phyloP scores from a whole-genome alignment of 2,888 invertebrate genomes.

The Anthophora plumipes region DNA sequence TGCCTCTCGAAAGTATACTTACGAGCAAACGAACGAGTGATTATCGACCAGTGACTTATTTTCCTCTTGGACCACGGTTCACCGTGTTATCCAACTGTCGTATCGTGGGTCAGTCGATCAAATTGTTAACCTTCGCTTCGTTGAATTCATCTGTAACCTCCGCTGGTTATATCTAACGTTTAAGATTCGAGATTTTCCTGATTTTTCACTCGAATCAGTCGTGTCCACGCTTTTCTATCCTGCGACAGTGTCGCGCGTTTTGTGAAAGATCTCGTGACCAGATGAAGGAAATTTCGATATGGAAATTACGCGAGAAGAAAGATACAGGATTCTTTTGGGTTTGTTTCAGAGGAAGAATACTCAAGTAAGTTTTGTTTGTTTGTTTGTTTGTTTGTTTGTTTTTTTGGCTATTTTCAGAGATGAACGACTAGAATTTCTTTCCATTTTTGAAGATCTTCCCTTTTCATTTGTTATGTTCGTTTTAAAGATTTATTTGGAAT shows the following conservation, averaged over 20 bases:
- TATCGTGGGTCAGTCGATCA: slow-evolving; percentile 14
- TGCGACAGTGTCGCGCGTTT: neutral
- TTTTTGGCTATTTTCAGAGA: no score
- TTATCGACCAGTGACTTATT: slow-evolving; percentile 54
- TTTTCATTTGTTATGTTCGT: no score
- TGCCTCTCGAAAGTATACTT: neutral
- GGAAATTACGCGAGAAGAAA: neutral
- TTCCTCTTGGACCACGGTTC: neutral
- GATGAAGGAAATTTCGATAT: neutral
- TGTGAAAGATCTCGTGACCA: neutral
- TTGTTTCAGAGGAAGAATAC: no score
- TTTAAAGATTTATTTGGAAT: neutral
- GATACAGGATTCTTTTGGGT: neutral
- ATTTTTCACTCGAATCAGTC: neutral
- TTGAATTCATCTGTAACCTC: neutral
- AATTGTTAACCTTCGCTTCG: neutral
- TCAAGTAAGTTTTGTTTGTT: no score
- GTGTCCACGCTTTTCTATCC: neutral
- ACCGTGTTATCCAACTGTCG: neutral
- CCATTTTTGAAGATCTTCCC: no score
- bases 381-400: no score
- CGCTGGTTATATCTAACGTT: neutral
- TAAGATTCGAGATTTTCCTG: neutral
- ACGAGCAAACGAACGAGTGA: slow-evolving; percentile 29
- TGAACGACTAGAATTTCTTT: no score